Evolutionary conservation across 2,113 vertebrate genomes (phyloP), one percentile per base, ranked within the genome.

Genomic region (Cyanoliseus patagonus): DNA sequence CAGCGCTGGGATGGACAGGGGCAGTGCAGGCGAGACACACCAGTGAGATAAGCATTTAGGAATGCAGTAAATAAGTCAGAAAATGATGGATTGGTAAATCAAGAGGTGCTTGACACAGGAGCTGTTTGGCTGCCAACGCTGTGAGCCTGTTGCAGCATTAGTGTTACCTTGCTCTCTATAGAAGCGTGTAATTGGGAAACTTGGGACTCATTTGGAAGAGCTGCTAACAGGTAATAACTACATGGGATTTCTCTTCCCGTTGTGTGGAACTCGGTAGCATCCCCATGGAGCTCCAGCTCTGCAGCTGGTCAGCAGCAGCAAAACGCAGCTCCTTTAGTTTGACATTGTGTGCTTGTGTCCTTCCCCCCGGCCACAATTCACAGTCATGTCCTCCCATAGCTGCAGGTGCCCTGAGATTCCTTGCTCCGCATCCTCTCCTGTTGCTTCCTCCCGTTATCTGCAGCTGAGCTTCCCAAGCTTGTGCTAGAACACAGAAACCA

Each of bases 11-110:
- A 67, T 31, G n/a, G 49, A 55, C 68, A n/a, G 70, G 62, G 59
- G 90, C 47, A 25, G 62, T 5, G 27, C 79, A 92, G 91, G 66
- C 67, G 86, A 75, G 82, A 82, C 62, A 64, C 74, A 61, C 62
- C 46, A 79, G 83, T n/a, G 78, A 69, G 81, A 82, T 59, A 75
- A 92, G 39, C 39, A 5, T 80, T 88, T 42, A 80, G 72, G 80
- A 86, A 86, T 69, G 62, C 23, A 72, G 83, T 19, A 82, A 92
- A 28, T 53, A 78, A 92, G 51, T 64, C 70, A 94, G 67, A 73
- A 86, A 80, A 69, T 33, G 47, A 76, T 64, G 68, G 73, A 86
- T 86, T 33, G 55, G 35, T 73, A 51, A 80, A 90, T 41, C 0
- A 1, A 80, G 86, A 88, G 79, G 52, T 46, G 67, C 57, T 41